Evolutionary conservation across 2,113 vertebrate genomes (phyloP).

Genomic region (Cathartes aura): DNA sequence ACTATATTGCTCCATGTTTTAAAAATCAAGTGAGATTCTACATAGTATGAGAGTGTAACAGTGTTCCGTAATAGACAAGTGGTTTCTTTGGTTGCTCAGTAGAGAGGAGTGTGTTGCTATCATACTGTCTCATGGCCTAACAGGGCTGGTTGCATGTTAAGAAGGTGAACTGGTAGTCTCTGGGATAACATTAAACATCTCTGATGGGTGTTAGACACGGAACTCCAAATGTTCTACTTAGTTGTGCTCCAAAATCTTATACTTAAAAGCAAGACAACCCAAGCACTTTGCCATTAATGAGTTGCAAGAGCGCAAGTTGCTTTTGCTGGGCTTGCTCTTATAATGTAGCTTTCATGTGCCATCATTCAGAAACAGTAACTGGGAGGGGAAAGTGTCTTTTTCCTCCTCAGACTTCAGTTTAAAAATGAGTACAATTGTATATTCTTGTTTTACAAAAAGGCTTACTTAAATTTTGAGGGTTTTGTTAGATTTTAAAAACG

Average conservation of each 20-base stretch:
- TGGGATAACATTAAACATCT: not conserved
- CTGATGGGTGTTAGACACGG: not conserved
- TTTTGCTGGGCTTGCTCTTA: not conserved
- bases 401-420: not conserved
- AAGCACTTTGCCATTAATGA: not conserved
- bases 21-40: not conserved
- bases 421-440: not conserved
- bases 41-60: fast-evolving
- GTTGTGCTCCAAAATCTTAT: not conserved
- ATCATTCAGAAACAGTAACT: not conserved
- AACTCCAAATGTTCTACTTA: not conserved
- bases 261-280: not conserved
- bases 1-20: not conserved
- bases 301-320: not conserved
- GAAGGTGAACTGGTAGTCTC: not conserved
- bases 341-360: not conserved
- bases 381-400: not conserved
- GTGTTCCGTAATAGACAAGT: not conserved
- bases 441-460: not conserved
- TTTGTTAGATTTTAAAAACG: not conserved
- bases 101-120: not conserved
- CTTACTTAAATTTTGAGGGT: not conserved
- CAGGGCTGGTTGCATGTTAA: not conserved
- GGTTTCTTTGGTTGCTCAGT: not conserved
- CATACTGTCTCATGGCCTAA: fast-evolving